These are phyloP conservation scores for Pipistrellus nathusii DNA, from an alignment of 2,797 vertebrate genomes.

Conservation along the genomic window DNA sequence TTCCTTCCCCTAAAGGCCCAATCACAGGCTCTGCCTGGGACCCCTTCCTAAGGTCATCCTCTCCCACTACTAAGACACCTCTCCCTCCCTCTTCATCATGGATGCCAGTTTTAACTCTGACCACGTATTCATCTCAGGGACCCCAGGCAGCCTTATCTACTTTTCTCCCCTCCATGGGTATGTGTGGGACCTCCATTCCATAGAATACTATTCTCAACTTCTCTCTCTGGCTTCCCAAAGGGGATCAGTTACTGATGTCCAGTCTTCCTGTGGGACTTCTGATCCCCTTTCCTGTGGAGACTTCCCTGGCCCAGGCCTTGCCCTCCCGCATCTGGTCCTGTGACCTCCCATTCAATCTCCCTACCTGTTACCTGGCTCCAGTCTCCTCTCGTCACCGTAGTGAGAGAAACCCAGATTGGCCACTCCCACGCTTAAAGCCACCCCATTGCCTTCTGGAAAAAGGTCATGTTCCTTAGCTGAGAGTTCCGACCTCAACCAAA, in stretches of 20 bases:
- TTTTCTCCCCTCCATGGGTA: neutral
- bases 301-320: neutral
- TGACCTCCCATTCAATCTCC: neutral
- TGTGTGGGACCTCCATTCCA: neutral
- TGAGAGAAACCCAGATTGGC: neutral
- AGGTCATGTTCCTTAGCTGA: neutral
- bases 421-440: neutral
- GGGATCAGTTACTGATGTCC: neutral
- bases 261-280: neutral
- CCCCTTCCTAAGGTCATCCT: neutral
- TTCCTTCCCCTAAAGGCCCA: neutral
- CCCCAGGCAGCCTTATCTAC: neutral
- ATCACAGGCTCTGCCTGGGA: neutral
- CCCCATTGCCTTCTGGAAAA: neutral
- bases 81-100: neutral
- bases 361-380: neutral
- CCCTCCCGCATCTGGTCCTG: neutral
- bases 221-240: neutral
- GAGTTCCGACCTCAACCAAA: neutral
- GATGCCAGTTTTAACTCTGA: neutral
- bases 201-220: neutral
- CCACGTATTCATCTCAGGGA: neutral
- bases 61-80: neutral
- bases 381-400: neutral
- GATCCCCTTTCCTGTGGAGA: neutral